Percentiles rank a stretch among this genome's conserved stretches.
Conservation (phyloP, 2,888 invertebrate species). For the Abrostola tripartita region DNA sequence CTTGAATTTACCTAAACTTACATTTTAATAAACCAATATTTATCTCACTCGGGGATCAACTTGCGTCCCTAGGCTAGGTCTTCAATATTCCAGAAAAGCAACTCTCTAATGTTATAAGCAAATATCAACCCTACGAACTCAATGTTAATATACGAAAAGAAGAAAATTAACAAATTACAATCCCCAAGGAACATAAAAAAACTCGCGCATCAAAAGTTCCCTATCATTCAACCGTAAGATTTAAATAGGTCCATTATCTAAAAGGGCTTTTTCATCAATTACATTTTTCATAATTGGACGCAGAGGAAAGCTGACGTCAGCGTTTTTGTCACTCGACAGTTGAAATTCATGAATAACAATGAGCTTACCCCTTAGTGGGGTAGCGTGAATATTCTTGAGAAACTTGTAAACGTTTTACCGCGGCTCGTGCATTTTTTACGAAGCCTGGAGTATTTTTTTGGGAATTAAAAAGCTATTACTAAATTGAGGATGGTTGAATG, state of each 20-base stretch:
- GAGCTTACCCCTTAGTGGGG: conserved; percentile 32
- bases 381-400: conserved; percentile 38
- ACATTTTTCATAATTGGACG: conserved; percentile 46
- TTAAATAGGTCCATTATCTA: conserved; percentile 6
- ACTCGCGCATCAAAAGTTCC: neutral
- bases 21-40: no score
- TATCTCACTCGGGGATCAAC: no score
- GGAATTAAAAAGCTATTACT: conserved; percentile 17
- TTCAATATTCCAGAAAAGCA: no score
- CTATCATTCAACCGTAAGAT: neutral
- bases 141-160: no score
- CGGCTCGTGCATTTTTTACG: conserved; percentile 31
- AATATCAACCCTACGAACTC: no score
- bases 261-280: conserved; percentile 37
- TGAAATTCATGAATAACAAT: conserved; percentile 59
- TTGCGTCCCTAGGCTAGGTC: no score
- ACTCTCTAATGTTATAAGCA: no score
- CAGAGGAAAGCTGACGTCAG: conserved; percentile 21
- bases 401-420: conserved; percentile 37
- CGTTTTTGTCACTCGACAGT: conserved; percentile 32
- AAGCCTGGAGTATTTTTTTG: neutral
- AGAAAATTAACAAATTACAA: neutral
- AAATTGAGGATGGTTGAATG: neutral
- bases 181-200: neutral
- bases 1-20: no score